phyloP scores from a whole-genome alignment of 1,140 invertebrate species.

The Zophobas atratus region DNA sequence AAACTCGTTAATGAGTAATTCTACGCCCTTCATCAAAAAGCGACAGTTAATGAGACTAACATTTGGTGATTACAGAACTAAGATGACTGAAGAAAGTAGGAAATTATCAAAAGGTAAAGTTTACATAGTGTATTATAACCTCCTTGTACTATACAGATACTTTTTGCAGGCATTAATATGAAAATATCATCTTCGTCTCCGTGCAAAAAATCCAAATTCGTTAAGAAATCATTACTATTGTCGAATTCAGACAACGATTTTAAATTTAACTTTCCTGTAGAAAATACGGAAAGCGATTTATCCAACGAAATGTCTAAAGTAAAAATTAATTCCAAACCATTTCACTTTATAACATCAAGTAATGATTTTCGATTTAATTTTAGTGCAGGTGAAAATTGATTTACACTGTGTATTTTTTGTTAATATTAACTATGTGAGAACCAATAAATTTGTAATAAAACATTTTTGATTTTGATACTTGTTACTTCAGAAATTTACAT shows the following conservation, averaged over 20 bases:
- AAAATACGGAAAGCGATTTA: conserved; percentile 42
- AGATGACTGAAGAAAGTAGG: conserved; percentile 82
- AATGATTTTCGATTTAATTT: conserved; percentile 74
- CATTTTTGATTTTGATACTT: too few species aligned
- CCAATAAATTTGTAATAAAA: too few species aligned
- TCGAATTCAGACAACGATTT: conserved; percentile 64
- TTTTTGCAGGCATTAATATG: conserved; percentile 67
- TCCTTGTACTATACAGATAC: conserved; percentile 19
- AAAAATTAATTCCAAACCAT: conserved; percentile 44
- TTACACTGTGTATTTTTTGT: neutral
- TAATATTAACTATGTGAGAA: neutral
- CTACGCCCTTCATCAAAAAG: conserved; percentile 78
- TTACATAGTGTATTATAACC: conserved; percentile 41
- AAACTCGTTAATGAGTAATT: conserved; percentile 77
- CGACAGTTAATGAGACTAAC: conserved; percentile 81
- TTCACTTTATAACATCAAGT: conserved; percentile 61
- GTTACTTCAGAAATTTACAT: too few species aligned
- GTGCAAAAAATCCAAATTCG: conserved; percentile 72
- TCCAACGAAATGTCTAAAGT: conserved; percentile 50
- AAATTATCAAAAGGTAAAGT: conserved; percentile 71
- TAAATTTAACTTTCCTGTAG: conserved; percentile 67
- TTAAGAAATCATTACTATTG: conserved; percentile 70
- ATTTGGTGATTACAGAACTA: conserved; percentile 81
- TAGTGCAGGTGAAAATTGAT: conserved; percentile 33
- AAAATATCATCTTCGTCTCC: conserved; percentile 59